Evolutionary conservation across 2,113 vertebrate genomes (phyloP).

Genomic region (Callithrix jacchus): DNA sequence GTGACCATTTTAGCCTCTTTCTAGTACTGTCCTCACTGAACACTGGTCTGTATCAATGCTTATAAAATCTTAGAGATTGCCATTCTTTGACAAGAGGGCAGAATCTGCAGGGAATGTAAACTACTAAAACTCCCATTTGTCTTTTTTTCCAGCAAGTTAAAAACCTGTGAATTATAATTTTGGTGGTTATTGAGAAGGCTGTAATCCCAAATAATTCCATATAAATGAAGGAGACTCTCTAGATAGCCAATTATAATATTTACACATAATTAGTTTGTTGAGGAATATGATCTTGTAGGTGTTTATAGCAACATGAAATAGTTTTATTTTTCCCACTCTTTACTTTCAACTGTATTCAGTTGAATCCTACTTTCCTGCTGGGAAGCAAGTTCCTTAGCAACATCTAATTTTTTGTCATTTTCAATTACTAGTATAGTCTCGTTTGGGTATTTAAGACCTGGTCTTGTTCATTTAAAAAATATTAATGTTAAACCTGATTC

Average conservation of each 20-base stretch:
- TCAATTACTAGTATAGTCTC: conserved; percentile 68
- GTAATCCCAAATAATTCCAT: conserved; percentile 21
- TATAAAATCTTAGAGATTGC: not conserved
- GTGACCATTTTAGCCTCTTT: not conserved
- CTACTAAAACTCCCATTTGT: not conserved
- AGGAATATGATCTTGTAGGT: conserved; percentile 41
- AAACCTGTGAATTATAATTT: conserved; percentile 43
- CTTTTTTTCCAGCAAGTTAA: conserved; percentile 30
- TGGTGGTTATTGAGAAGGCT: not conserved
- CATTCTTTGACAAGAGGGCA: not conserved
- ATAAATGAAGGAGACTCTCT: not conserved
- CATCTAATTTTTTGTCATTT: conserved; percentile 69
- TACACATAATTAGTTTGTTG: conserved; percentile 35
- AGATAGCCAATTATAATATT: conserved; percentile 45
- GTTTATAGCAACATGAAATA: conserved; percentile 44
- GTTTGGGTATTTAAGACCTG: conserved; percentile 66
- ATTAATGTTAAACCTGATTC: conserved; percentile 54
- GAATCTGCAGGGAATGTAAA: not conserved
- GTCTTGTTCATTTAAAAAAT: conserved; percentile 55
- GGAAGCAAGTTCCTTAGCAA: conserved; percentile 67
- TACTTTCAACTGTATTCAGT: not conserved
- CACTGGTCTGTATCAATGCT: accelerated
- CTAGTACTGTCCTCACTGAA: not conserved
- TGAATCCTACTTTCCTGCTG: conserved; percentile 35
- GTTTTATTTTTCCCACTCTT: conserved; percentile 35